Evolutionary conservation across 2,888 invertebrate genomes (phyloP).

Genomic region (Cheilosia vernalis): DNA sequence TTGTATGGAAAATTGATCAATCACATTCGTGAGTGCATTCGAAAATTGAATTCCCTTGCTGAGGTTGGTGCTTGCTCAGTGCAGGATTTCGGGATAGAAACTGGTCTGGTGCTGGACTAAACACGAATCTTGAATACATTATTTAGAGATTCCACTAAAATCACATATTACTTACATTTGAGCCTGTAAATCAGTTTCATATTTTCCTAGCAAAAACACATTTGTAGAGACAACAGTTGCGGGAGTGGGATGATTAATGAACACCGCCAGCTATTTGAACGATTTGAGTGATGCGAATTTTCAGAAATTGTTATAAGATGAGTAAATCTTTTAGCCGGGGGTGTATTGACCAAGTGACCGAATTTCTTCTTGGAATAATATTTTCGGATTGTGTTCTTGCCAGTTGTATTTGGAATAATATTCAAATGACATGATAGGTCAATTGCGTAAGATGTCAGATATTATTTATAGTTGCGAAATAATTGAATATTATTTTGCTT

Average conservation of each 20-base stretch:
- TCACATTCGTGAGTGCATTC: constrained; percentile 44
- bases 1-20: constrained; percentile 41
- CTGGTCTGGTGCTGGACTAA: constrained; percentile 16
- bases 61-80: not conserved
- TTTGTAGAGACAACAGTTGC: constrained; percentile 5
- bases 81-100: too few species aligned
- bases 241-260: constrained; percentile 45
- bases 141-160: constrained; percentile 5
- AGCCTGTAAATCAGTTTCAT: constrained; percentile 25
- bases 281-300: constrained; percentile 30
- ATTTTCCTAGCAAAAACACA: constrained; percentile 7
- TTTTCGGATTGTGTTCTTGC: constrained; percentile 1
- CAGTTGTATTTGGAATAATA: not conserved
- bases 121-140: constrained; percentile 15
- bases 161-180: constrained; percentile 5
- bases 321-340: constrained; percentile 11
- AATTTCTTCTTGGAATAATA: not conserved
- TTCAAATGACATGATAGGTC: not conserved
- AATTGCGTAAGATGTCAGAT: constrained; percentile 2
- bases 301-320: constrained; percentile 24
- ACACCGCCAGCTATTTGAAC: constrained; percentile 15
- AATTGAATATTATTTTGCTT: too few species aligned
- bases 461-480: not conserved
- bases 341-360: constrained; percentile 35
- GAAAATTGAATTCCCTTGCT: constrained; percentile 44